A percentile compares a stretch with the other conserved stretches of the same genome.
These are phyloP conservation scores for Scortum barcoo DNA, from an alignment of 2,113 vertebrate genomes.

Conservation along the genomic window DNA sequence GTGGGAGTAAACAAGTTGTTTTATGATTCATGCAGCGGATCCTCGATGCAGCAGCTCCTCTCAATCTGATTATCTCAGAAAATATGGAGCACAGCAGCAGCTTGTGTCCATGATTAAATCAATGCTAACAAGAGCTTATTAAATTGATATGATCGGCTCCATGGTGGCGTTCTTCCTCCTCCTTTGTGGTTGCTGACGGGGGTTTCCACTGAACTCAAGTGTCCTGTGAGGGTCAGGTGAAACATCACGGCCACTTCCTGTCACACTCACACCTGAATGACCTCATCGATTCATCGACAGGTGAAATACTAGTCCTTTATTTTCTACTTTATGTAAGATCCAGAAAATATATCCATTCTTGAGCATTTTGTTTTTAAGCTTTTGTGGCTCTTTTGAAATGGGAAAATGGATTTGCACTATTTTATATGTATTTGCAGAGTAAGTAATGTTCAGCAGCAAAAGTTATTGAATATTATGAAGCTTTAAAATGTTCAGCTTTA, in stretches of 20 bases:
- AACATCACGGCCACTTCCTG: not conserved
- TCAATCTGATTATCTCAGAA: constrained; percentile 56
- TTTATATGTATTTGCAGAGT: no score
- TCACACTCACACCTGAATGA: constrained; percentile 7
- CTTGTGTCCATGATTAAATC: constrained; percentile 62
- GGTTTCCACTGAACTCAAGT: constrained; percentile 26
- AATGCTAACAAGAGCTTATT: constrained; percentile 60
- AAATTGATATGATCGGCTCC: constrained; percentile 61
- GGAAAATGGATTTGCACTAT: no score
- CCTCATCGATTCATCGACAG: not conserved
- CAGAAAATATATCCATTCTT: no score
- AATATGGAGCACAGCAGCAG: constrained; percentile 49
- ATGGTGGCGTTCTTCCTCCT: constrained; percentile 23
- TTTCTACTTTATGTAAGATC: no score
- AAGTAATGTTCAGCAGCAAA: no score
- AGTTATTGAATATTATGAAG: no score
- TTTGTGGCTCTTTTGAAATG: no score
- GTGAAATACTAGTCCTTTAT: not conserved
- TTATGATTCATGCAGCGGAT: constrained; percentile 44
- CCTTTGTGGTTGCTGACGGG: constrained; percentile 9
- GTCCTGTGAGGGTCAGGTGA: constrained; percentile 13
- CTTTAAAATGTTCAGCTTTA: no score
- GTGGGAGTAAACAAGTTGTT: constrained; percentile 46
- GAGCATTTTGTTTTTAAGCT: no score
- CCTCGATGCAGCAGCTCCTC: constrained; percentile 27